Evolutionary conservation across 1,140 invertebrate genomes (phyloP).

Genomic region (Lordiphosa clarofinis): DNA sequence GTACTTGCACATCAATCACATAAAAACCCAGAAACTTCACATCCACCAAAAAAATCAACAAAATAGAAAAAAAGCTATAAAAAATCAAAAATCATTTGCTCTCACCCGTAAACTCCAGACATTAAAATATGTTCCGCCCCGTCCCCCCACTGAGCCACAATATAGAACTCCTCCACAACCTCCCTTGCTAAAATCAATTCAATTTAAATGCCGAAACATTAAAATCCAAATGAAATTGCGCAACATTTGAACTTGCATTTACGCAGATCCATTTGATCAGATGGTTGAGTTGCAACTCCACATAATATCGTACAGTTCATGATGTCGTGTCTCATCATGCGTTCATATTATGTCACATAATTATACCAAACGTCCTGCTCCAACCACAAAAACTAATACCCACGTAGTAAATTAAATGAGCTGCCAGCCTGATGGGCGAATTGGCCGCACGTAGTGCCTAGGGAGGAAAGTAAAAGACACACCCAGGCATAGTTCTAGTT

Average conservation of each 20-base stretch:
- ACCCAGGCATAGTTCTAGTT: constrained; percentile 35
- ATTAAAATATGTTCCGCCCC: constrained; percentile 25
- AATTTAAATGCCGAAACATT: constrained; percentile 31
- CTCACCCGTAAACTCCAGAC: constrained; percentile 64
- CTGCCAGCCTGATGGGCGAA: constrained; percentile 49
- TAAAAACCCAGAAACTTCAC: constrained; percentile 16
- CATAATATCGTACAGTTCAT: constrained; percentile 78
- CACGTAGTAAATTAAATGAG: constrained; percentile 67
- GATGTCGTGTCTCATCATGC: constrained; percentile 67
- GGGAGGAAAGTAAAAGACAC: constrained; percentile 18
- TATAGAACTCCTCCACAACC: constrained; percentile 23
- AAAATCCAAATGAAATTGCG: constrained; percentile 37
- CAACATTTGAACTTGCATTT: constrained; percentile 76
- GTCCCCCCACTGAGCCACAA: constrained; percentile 24
- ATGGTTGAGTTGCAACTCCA: constrained; percentile 80
- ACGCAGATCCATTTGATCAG: constrained; percentile 75
- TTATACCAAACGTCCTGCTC: constrained; percentile 22
- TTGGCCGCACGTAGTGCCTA: constrained; percentile 54
- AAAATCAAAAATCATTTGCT: constrained; percentile 43
- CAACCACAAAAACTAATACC: constrained; percentile 17
- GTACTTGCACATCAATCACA: constrained; percentile 61
- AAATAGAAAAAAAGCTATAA: constrained; percentile 38
- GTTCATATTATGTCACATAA: constrained; percentile 72
- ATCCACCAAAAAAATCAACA: constrained; percentile 16
- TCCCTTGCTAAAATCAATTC: constrained; percentile 39